Evolutionary conservation across 2,113 vertebrate genomes (phyloP), one percentile per base, ranked within the genome.

Genomic region (Hystrix cristata): DNA sequence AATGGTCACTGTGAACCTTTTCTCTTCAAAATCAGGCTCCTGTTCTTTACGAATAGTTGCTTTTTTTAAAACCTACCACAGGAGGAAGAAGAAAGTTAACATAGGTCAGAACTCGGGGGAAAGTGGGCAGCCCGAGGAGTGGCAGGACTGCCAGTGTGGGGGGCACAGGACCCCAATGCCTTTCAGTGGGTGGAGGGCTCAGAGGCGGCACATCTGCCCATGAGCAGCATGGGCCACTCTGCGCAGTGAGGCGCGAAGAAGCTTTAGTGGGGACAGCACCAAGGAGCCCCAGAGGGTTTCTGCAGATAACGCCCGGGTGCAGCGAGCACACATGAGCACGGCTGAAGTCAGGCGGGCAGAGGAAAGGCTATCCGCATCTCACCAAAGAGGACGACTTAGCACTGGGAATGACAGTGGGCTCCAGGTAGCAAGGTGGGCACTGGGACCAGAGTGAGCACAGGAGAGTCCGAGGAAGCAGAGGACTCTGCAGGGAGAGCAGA

Each of bases 1-100:
- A 0, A 99, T 99, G 74, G 99, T 99, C 95, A 99, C 99, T 0
- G 99, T 99, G 97, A 99, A 99, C 10, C 99, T 99, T 79, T 99
- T 99, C 98, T 99, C 99, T 98, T 99, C 99, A 90, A 99, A 99
- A 98, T 99, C 99, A 0, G 99, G 99, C 96, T 99, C 99, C 95
- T 99, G 99, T 59, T 99, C 99, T 95, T 99, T 99, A 4, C 99
- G 99, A 93, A 99, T 99, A 0, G 99, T 99, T 95, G 99, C 99
- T 97, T 99, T 99, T 98, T 99, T 99, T 95, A 99, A 98, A 53
- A 99, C 99, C 99, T 99, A 86, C 2, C 95, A 0, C 34, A 1
- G 87, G 0, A 18, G 15, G 57, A 16, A 96, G 34, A 46, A 14
- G 64, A 59, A 92, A 53, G 51, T 3, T 11, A 5, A 46, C 13